phyloP scores from a whole-genome alignment of 1,140 invertebrate genomes.

The Diuraphis noxia region DNA sequence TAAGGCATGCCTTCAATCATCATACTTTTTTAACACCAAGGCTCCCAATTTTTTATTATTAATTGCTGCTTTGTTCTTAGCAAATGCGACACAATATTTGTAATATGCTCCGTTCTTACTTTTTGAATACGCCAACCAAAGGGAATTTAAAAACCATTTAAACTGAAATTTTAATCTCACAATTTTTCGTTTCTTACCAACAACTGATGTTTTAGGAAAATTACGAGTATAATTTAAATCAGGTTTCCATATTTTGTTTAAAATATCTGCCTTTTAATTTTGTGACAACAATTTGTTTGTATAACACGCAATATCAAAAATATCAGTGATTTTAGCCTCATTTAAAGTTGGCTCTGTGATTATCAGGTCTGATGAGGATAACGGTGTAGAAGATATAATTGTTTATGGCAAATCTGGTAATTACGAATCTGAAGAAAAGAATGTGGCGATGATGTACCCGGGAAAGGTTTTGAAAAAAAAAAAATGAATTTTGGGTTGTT shows the following conservation, averaged over 20 bases:
- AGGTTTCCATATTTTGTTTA: not conserved
- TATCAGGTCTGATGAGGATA: not conserved
- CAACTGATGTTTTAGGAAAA: not conserved
- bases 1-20: not conserved
- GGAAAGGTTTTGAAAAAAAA: not conserved
- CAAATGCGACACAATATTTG: not conserved
- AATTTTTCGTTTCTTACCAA: not conserved
- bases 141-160: too few relatives aligned
- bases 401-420: not conserved
- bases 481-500: not conserved
- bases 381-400: not conserved
- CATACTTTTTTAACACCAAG: not conserved
- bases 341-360: slow-evolving; percentile 4
- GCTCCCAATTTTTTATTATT: not conserved
- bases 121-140: not conserved
- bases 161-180: not conserved
- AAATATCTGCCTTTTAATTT: not conserved
- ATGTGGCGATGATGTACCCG: not conserved
- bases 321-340: not conserved
- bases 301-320: not conserved
- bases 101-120: not conserved
- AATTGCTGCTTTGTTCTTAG: not conserved
- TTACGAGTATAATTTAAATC: slow-evolving; percentile 3
- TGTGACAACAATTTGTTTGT: slow-evolving; percentile 4
- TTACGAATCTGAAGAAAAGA: not conserved